Base-by-base conservation (phyloP, 2,888 invertebrate species). In the Junonia oenone region DNA sequence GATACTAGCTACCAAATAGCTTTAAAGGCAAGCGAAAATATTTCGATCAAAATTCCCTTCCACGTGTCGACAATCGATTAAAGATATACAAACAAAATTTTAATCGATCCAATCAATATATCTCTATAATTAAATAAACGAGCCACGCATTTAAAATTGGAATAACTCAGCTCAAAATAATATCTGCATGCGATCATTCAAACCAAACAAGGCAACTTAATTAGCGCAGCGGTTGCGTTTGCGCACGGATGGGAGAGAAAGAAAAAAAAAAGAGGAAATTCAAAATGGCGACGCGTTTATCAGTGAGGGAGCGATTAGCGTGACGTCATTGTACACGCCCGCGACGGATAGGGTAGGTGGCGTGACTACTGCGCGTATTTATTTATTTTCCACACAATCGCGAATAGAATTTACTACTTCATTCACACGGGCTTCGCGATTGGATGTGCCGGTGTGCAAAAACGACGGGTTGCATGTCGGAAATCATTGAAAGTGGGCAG, bases 261-360 rank as follows among this genome's bases (percentile, higher is more conserved):
- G n/a, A n/a, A n/a, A n/a, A n/a, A n/a, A 72, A 74, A 70, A 64
- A 68, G 66, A 72, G 72, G 67, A 76, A 79, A 74, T 71, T 38
- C 78, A 83, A 83, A 65, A 83, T 83, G 83, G 83, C 83, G 78
- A 63, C 74, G 59, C 62, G 68, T 73, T 71, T 70, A 72, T 73
- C 69, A 68, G 76, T 74, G 75, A 76, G 81, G 81, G 75, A 73
- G 80, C 77, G 77, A 80, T 81, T 79, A 77, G 77, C 68, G 74
- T 75, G 65, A 65, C 69, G 73, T 76, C 73, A 70, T 64, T 66
- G n/a, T n/a, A 78, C 82, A 78, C 82, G 81, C 81, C 81, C 72
- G 77, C 71, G 62, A 61, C 64, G 67, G 56, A 58, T 56, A 45
- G 72, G 71, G 72, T 68, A 40, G 49, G 51, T 68, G 56, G 62